These are phyloP conservation scores for Cheirogaleus major DNA, from an alignment of 2,797 vertebrate genomes.

Conservation along the genomic window DNA sequence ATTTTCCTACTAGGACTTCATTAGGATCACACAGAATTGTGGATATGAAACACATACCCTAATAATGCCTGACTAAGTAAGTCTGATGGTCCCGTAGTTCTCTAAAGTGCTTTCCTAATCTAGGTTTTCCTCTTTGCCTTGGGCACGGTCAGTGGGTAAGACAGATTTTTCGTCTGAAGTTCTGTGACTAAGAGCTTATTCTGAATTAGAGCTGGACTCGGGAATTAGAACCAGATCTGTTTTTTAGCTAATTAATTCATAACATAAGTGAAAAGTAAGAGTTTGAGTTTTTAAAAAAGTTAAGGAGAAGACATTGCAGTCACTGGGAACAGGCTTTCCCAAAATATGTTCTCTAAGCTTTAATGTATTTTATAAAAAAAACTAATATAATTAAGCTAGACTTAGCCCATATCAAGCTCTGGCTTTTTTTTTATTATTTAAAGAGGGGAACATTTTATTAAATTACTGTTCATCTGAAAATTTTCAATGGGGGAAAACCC, in stretches of 20 bases:
- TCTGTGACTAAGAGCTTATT: constrained; percentile 14
- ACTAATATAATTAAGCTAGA: constrained; percentile 55
- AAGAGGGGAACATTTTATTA: constrained; percentile 39
- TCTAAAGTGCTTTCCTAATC: not conserved
- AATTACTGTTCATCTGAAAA: constrained; percentile 61
- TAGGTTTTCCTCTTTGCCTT: not conserved
- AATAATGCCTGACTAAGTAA: not conserved
- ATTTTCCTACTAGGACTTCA: not conserved
- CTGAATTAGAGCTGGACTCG: constrained; percentile 20
- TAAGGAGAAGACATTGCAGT: constrained; percentile 45
- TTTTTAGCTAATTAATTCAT: constrained; percentile 60
- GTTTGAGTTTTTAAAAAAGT: not conserved
- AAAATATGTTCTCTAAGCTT: constrained; percentile 31
- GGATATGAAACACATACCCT: not conserved
- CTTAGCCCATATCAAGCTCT: constrained; percentile 26
- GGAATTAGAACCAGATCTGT: constrained; percentile 58
- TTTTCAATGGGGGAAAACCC: not conserved
- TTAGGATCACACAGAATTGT: not conserved
- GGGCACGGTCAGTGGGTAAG: not conserved
- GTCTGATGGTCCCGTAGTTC: not conserved
- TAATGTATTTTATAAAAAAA: constrained; percentile 56
- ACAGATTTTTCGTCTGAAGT: not conserved
- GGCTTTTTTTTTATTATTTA: not conserved
- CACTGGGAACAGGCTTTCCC: not conserved
- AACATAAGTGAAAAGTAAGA: constrained; percentile 32